Evolutionary conservation across 2,797 vertebrate species (phyloP), one percentile per base, ranked within the genome.

Genomic region (Phoxinus dragarum): DNA sequence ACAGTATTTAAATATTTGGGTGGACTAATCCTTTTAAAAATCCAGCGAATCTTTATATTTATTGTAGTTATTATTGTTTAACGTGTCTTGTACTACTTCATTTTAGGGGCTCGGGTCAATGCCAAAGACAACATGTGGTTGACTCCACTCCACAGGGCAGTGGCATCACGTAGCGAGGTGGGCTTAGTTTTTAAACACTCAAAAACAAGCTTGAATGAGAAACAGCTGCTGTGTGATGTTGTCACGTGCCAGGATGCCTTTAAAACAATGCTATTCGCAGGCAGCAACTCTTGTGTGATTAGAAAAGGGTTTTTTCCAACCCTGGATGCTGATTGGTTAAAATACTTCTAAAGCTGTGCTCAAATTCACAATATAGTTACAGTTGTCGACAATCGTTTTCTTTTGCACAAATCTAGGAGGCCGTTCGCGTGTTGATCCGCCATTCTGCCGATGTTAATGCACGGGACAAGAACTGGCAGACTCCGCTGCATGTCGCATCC

Each of bases 121-220:
- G 98, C 98, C 94, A 99, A 99, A 95, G 98, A 99, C 89, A 98
- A 96, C 83, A 99, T 99, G 98, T 99, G 98, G 98, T 95, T 99
- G 91, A 99, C 98, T 49, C 98, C 98, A 68, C 96, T 99, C 27
- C 98, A 99, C 91, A 96, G 98, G 3, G 97, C 98, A 0, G 97
- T 99, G 88, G 98, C 98, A 59, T 98, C 98, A 71, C 96, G 97
- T 87, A 99, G 97, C 40, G 98, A 99, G 94, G 98, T 98, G 91
- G 95, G 94, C 44, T 44, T n/a, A 67, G n/a, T 49, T 4, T 34
- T 31, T 19, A 34, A 69, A 73, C 75, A 38, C 6, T 16, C 38
- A 79, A 16, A 79, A n/a, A 42, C 31, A 75, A 27, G n/a, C 49
- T 47, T 36, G 52, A 42, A 52, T 40, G 54, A 77, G 54, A 69